Evolutionary conservation across 2,113 vertebrate species (phyloP).

Genomic region (Capreolus pygargus): DNA sequence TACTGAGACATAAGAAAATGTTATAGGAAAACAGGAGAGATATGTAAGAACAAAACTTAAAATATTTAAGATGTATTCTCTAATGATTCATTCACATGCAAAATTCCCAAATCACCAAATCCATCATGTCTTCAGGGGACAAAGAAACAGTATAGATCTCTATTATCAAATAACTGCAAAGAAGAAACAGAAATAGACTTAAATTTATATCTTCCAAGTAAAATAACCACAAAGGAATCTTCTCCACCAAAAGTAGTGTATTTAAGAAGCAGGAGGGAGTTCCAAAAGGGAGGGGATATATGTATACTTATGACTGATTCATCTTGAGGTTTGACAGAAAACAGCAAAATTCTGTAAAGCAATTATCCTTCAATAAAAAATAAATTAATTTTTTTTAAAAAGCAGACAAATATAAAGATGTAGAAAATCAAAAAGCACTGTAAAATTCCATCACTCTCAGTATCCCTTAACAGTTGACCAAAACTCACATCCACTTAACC

Average conservation of each 20-base stretch:
- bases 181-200: slow-evolving; percentile 30
- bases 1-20: slow-evolving; percentile 25
- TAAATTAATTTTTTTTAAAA: background rate
- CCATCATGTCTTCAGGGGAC: slow-evolving; percentile 14
- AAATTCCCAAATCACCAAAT: background rate
- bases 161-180: slow-evolving; percentile 31
- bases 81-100: background rate
- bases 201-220: slow-evolving; percentile 42
- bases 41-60: background rate
- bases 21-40: background rate
- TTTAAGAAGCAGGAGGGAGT: background rate
- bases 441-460: background rate
- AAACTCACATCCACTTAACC: background rate
- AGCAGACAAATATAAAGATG: background rate
- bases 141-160: background rate
- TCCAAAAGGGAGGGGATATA: background rate
- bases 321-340: background rate
- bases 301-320: background rate
- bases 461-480: background rate
- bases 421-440: background rate
- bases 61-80: background rate
- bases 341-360: background rate
- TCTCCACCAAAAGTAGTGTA: background rate
- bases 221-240: slow-evolving; percentile 40
- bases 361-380: background rate